Percentiles rank a stretch among this genome's conserved stretches.
phyloP scores from a whole-genome alignment of 2,888 invertebrate genomes.

The Papilio gigon region DNA sequence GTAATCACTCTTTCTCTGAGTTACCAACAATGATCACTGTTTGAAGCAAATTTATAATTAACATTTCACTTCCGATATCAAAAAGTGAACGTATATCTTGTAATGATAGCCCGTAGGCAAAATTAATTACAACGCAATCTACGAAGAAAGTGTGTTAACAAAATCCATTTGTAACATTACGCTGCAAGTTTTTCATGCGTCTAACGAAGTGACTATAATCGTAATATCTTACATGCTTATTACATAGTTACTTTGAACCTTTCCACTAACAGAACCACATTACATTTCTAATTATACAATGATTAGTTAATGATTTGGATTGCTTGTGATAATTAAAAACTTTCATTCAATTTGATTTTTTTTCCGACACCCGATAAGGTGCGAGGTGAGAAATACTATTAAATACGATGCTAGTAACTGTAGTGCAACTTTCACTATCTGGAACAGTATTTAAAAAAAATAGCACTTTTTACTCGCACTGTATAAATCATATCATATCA shows the following conservation, averaged over 20 bases:
- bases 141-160: slow-evolving; percentile 70
- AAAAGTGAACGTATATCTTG: slow-evolving; percentile 34
- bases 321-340: slow-evolving; percentile 69
- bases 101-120: slow-evolving; percentile 37
- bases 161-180: slow-evolving; percentile 66
- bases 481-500: too few relatives aligned
- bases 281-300: slow-evolving; percentile 33
- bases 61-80: slow-evolving; percentile 8
- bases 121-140: slow-evolving; percentile 64
- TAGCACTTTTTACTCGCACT: too few relatives aligned
- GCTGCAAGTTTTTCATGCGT: slow-evolving; percentile 57
- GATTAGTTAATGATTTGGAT: slow-evolving; percentile 51
- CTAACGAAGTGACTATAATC: slow-evolving; percentile 46
- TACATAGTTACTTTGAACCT: slow-evolving; percentile 7
- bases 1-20: not conserved
- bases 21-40: not conserved
- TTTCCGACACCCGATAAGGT: too few relatives aligned
- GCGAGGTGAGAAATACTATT: slow-evolving; percentile 46
- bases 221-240: slow-evolving; percentile 35
- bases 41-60: slow-evolving; percentile 1
- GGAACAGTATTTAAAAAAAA: too few relatives aligned
- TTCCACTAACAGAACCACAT: not conserved
- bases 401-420: slow-evolving; percentile 40
- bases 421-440: slow-evolving; percentile 46
- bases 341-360: slow-evolving; percentile 60